Base-by-base conservation (phyloP, 2,113 vertebrate genomes). In the Leucopsar rothschildi region DNA sequence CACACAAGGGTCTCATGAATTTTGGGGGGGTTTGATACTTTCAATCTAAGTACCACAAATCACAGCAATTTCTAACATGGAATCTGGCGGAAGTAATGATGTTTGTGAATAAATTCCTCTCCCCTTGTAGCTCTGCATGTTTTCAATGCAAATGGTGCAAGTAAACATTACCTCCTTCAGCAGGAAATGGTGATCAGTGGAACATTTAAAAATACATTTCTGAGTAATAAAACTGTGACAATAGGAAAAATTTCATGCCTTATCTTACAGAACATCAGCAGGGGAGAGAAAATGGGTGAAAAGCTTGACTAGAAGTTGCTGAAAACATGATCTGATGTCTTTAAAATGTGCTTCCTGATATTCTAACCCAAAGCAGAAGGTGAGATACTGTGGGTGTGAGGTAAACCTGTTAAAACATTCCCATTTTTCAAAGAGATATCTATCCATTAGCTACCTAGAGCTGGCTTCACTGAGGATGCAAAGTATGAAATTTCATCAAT, bases 121-220 rank as follows among this genome's bases (percentile, higher is more conserved):
- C 50, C 77, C 56, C 47, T 73, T 77, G 39, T 70, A 59, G 79
- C 60, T 83, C 82, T 73, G 61, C 79, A 90, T 63, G 50, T 82
- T 96, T 83, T 90, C 76, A 94, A 83, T 88, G 90, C 68, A 83
- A 73, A 70, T 71, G 59, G 59, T 88, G 35, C 80, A 73, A 66
- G 64, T 25, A 93, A 84, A 70, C 40, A 39, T 42, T 33, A 37
- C 56, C 71, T 90, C 68, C 63, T 88, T 91, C 72, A 59, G 44
- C 61, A 94, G 94, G 93, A 95, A 96, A 92, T 29, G 57, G 65
- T 96, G 93, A 87, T 90, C 93, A 93, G 79, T 85, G 93, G 91
- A 95, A 96, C 66, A 82, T 55, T 91, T 93, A 45, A 71, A 95
- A 95, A 91, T 86, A 84, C 44, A 78, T 76, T 86, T 95, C 78